These are phyloP conservation scores for Delphinus delphis DNA, from an alignment of 2,113 vertebrate genomes.

Conservation along the genomic window DNA sequence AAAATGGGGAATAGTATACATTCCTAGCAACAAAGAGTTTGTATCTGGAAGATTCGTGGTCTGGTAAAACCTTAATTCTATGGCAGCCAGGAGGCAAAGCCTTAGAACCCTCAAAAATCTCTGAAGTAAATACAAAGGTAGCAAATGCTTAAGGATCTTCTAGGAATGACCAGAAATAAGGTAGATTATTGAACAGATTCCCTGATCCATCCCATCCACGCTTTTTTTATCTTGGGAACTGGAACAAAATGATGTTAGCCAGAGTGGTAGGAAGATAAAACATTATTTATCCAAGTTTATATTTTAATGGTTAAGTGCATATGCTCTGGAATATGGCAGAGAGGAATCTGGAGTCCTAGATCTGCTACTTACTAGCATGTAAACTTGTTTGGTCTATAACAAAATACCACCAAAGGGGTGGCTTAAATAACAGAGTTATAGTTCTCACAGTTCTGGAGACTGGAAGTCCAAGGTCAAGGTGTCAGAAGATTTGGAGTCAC, in stretches of 20 bases:
- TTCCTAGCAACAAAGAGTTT: neutral
- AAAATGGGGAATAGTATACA: neutral
- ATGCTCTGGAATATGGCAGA: neutral
- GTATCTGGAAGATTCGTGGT: neutral
- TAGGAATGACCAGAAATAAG: neutral
- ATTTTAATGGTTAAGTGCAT: neutral
- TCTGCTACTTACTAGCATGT: neutral
- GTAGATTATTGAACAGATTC: neutral
- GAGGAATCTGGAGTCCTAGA: neutral
- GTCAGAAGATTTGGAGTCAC: neutral
- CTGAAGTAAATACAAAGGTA: neutral
- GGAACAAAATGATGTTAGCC: neutral
- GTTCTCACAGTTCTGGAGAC: neutral
- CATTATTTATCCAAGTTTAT: neutral
- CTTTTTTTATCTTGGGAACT: neutral
- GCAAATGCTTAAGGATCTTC: neutral
- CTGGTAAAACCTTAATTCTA: neutral
- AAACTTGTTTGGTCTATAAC: neutral
- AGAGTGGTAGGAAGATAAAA: neutral
- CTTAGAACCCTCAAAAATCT: neutral
- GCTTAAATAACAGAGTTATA: neutral
- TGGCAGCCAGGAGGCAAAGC: neutral
- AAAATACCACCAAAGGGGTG: neutral
- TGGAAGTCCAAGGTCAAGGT: neutral
- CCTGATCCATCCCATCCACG: neutral